Percentiles rank a stretch among this genome's conserved stretches.
phyloP scores from a whole-genome alignment of 1,140 invertebrate genomes.

The Heliconius melpomene region DNA sequence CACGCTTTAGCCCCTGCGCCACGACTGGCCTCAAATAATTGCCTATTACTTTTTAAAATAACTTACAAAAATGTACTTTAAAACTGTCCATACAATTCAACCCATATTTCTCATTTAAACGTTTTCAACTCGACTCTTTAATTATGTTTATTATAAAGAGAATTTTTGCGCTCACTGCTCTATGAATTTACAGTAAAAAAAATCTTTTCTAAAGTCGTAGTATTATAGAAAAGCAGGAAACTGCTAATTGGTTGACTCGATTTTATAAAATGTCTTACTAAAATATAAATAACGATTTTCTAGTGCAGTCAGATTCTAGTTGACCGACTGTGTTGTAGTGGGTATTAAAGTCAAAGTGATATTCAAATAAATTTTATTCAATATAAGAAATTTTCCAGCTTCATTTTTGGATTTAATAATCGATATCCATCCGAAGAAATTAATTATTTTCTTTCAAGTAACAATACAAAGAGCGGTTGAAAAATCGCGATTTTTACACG shows the following conservation, averaged over 20 bases:
- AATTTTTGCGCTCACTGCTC: background rate
- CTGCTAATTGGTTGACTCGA: background rate
- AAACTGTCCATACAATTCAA: conserved; percentile 2
- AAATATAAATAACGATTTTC: background rate
- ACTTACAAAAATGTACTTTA: background rate
- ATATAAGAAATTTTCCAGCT: no score
- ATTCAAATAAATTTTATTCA: no score
- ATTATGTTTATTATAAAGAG: conserved; percentile 9
- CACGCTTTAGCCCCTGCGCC: no score
- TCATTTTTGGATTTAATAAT: no score
- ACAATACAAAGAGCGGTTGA: no score
- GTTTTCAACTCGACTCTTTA: background rate
- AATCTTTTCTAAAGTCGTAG: background rate
- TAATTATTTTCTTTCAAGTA: no score
- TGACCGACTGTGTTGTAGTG: background rate
- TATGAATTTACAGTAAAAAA: conserved; percentile 1
- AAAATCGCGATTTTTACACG: no score
- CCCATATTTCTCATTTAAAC: conserved; percentile 6
- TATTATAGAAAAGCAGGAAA: background rate
- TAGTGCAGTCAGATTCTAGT: background rate
- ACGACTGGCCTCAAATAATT: background rate
- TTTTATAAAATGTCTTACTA: background rate
- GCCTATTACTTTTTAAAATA: background rate
- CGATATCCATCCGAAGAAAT: no score
- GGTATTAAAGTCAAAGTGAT: no score